Evolutionary conservation across 2,113 vertebrate genomes (phyloP), one percentile per base, ranked within the genome.

Genomic region (Typhlomys cinereus): DNA sequence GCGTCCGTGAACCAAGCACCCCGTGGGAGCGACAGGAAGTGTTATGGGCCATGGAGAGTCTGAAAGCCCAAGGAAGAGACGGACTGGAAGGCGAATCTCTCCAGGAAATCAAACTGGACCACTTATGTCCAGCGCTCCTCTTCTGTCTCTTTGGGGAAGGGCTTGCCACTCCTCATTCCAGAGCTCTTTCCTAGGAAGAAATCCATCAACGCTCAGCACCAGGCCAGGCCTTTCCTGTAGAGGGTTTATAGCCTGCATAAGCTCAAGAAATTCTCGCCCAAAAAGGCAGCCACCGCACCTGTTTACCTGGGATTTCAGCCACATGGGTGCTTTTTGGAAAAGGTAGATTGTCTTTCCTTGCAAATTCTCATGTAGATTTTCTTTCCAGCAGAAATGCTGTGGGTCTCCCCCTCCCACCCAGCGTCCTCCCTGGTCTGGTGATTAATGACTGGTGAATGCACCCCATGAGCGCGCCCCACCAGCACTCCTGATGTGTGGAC

Each of bases 321-420:
- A 23, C 0, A 1, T 4, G 7, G 46, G 44, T 75, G 46, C 50
- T 90, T 90, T 94, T 78, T 17, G 4, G 50, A 95, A 36, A 85
- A 34, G n/a, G 36, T 27, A 82, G 69, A 34, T 89, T 90, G 66
- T 69, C 74, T 94, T 95, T 75, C 90, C 62, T 18, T 64, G 59
- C 44, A 86, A 90, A 84, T 71, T 41, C 15, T 14, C 66, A 70
- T 88, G 83, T 74, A 66, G 74, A n/a, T n/a, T n/a, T n/a, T n/a
- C n/a, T n/a, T n/a, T n/a, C n/a, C n/a, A n/a, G n/a, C n/a, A n/a
- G n/a, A n/a, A n/a, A n/a, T n/a, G 34, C 74, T 80, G 52, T 67
- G 48, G 66, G 36, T 36, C 52, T 67, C 81, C 25, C 48, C 25
- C 31, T 8, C 31, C 25, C 14, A 17, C 57, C 69, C 17, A 11